Base-by-base conservation (phyloP, 2,797 vertebrate genomes). In the Ptychadena robeensis region DNA sequence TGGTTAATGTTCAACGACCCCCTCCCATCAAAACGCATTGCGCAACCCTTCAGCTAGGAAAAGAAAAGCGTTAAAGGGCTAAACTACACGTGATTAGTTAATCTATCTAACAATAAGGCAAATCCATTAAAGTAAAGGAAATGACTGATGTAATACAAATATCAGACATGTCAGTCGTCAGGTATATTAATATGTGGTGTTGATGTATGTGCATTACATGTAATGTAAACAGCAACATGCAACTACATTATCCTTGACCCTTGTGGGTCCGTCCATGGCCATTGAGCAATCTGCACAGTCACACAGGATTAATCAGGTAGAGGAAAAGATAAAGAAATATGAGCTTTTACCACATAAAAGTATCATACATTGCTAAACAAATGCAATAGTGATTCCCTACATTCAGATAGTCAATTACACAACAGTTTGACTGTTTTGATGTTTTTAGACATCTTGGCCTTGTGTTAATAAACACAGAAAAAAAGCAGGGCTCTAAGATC, bases 1-100 rank as follows among this genome's bases (percentile, higher is more conserved):
- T 65, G 37, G 68, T 78, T 82, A 71, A 82, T 71, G 28, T 82
- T 82, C 70, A 44, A 82, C 81, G 32, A 35, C 59, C 40, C 34
- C 25, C 37, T 72, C 63, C 61, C n/a, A 27, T 48, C 11, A 53
- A 14, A n/a, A 67, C 15, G 40, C 73, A 64, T 81, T 81, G 34
- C 57, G 9, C 67, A 80, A 80, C 64, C 31, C 35, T 80, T 63
- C 27, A 27, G 10, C 25, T 61, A 9, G n/a, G 10, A 28, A 61
- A n/a, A n/a, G n/a, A n/a, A 61, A 61, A 61, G 59, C 30, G 66
- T 70, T 69, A 57, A 79, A 65, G 40, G 22, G 40, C 32, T 66
- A 65, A 27, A 64, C 32, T 9, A 64, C 75, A 77, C 8, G 63
- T 44, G 75, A 77, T 77, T 67, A 77, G 38, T 44, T 67, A 77